Evolutionary conservation across 2,797 vertebrate species (phyloP).

Genomic region (Malurus splendens): DNA sequence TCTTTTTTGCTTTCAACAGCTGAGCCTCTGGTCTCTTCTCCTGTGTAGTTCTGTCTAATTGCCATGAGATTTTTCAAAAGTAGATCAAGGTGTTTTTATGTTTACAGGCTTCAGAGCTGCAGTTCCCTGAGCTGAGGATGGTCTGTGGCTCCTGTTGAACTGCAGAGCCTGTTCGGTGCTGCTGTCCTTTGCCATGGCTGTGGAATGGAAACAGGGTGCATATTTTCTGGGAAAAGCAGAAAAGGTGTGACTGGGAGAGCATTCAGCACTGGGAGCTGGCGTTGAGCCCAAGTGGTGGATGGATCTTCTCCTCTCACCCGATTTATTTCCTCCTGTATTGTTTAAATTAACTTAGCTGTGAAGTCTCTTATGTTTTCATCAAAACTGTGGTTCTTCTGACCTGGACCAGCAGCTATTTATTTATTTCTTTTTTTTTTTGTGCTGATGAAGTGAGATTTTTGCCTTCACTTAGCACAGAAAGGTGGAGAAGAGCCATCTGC

Average conservation of each 20-base stretch:
- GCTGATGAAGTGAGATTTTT: background rate
- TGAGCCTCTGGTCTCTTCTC: background rate
- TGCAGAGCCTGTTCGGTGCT: accelerated
- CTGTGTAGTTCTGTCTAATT: background rate
- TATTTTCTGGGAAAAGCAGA: background rate
- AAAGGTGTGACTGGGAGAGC: background rate
- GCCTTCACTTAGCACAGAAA: background rate
- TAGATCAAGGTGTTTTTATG: background rate
- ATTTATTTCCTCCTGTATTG: background rate
- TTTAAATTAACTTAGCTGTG: background rate
- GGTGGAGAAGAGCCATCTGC: background rate
- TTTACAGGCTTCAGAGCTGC: background rate
- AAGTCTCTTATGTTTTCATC: background rate
- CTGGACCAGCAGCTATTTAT: background rate
- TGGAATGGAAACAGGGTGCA: background rate
- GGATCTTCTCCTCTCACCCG: background rate
- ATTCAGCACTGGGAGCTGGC: background rate
- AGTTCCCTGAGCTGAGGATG: accelerated
- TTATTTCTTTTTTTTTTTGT: background rate
- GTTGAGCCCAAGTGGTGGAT: background rate
- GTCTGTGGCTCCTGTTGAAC: background rate
- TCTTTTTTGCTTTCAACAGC: background rate
- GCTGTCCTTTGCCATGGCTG: background rate
- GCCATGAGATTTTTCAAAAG: background rate
- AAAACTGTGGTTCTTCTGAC: background rate